Evolutionary conservation across 2,797 vertebrate genomes (phyloP).

Genomic region (Prionace glauca): DNA sequence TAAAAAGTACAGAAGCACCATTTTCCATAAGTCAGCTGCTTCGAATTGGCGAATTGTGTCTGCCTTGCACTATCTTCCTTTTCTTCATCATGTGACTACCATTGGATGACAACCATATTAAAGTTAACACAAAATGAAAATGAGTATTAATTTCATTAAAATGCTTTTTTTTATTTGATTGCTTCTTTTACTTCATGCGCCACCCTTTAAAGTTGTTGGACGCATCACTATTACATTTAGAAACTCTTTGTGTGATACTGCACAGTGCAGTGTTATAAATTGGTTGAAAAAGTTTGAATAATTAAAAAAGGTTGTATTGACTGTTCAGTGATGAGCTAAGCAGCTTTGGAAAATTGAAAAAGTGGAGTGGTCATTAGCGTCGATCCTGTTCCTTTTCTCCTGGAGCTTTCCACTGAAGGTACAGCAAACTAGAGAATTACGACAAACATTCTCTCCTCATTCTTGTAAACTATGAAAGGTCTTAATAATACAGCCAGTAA

Average conservation of each 20-base stretch:
- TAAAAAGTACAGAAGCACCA: neutral
- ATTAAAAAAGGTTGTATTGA: neutral
- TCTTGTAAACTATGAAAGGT: neutral
- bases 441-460: neutral
- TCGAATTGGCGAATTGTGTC: neutral
- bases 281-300: neutral
- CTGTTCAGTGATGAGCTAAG: neutral
- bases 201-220: neutral
- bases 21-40: neutral
- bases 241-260: neutral
- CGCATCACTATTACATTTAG: neutral
- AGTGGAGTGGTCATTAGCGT: neutral
- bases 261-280: neutral
- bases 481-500: too few species aligned
- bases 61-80: neutral
- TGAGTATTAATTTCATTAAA: neutral
- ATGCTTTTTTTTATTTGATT: neutral
- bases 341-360: neutral
- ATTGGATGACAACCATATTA: neutral
- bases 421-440: neutral
- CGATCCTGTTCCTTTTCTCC: neutral
- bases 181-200: neutral
- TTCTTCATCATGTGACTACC: neutral
- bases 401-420: neutral
- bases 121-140: neutral